Evolutionary conservation across 2,797 vertebrate genomes (phyloP), one percentile per base, ranked within the genome.

Genomic region (Hydrophis major): DNA sequence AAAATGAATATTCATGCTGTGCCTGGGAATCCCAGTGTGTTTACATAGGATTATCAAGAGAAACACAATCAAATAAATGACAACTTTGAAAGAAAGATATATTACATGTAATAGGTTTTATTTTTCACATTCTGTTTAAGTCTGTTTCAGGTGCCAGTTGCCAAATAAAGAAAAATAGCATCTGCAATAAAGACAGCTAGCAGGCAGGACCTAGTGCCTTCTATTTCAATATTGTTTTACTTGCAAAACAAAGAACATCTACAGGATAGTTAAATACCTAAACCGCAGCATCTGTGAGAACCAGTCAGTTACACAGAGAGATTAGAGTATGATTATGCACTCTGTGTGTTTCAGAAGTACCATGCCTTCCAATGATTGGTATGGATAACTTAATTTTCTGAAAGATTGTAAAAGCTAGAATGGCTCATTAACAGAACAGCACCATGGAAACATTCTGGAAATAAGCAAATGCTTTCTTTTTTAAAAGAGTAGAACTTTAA

Each of bases 81-180:
- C 53, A 20, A 3, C 90, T 93, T 90, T 89, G 63, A 66, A 61
- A 60, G 60, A 91, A 16, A 20, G 59, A 89, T 88, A 91, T 93
- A 93, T 88, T 32, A 90, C 47, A 86, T 28, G 63, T 61, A 47
- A 94, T 60, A 90, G 47, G 86, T 59, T 89, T 92, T 86, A 88
- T 32, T 91, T 5, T 86, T 91, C 88, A 53, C 7, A 93, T 83
- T 27, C n/a, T 13, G 83, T 91, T 50, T 5, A 93, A 94, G 53
- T 25, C 37, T 1, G 86, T 91, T 94, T 93, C 69, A 93, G 91
- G 61, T 63, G 37, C 61, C 83, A 90, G 53, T 50, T 86, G 12
- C 91, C 91, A 92, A 93, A 92, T 42, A 93, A 94, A 95, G 59
- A 53, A 14, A 93, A 94, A n/a, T 25, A 93, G 56, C 47, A 92